Evolutionary conservation across 2,113 vertebrate species (phyloP), one percentile per base, ranked within the genome.

Genomic region (Gila orcuttii): DNA sequence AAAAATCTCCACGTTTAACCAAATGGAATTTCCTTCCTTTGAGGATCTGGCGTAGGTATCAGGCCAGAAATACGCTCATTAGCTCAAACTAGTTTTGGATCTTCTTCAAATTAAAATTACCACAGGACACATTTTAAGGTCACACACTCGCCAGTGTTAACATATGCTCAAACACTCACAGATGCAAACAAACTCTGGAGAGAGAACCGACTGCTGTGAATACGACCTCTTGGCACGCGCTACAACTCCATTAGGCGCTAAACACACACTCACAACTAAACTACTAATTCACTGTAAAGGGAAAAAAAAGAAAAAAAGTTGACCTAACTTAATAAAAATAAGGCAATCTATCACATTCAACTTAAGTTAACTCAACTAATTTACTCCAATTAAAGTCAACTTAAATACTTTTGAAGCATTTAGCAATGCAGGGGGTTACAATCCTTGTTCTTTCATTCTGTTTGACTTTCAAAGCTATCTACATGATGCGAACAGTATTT

Each of bases 111-210:
- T 21, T n/a, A 42, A 78, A 39, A 50, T 11, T 4, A 69, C n/a
- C 42, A 79, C 33, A 68, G 68, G 25, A 77, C 31, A 33, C 2
- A 9, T 23, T 78, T 78, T 36, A 57, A 77, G 15, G 42, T 83
- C 83, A 59, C 68, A 76, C 33, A 76, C 50, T 47, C 36, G 10
- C 69, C 55, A 21, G 60, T 9, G 33, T 23, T 6, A 3, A 31
- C 71, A 78, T 64, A 83, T 69, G 80, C 60, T 78, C 80, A 74
- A 68, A 15, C 36, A 86, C 57, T 64, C 59, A 83, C 15, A 82
- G 21, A 39, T 19, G 31, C 60, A 82, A 17, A 47, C 36, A 64
- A 31, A 68, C 9, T 77, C 74, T 50, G 17, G 17, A 28, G 21
- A 33, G 50, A 52, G 17, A 55, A 23, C 23, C 25, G 12, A 80